Evolutionary conservation across 2,113 vertebrate species (phyloP).

Genomic region (Nestor notabilis): DNA sequence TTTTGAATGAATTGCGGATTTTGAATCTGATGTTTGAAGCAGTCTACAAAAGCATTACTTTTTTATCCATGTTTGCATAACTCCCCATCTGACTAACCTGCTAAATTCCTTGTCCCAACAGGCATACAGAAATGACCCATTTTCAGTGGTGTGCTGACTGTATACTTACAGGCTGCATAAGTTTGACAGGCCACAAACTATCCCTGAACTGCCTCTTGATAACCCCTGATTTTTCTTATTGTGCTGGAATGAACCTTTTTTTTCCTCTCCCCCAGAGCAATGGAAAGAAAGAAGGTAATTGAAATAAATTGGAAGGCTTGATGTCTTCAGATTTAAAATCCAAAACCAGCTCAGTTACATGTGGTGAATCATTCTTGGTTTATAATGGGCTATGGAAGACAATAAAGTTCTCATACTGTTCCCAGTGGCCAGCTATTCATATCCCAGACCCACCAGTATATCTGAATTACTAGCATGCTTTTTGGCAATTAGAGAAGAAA

Average conservation of each 20-base stretch:
- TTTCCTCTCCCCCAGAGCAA: neutral
- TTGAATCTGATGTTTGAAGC: neutral
- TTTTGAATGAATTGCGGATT: neutral
- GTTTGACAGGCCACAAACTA: neutral
- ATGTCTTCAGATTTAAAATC: neutral
- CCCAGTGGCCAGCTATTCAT: constrained; percentile 33
- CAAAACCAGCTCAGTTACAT: constrained; percentile 13
- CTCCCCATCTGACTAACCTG: constrained; percentile 22
- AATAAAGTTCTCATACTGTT: constrained; percentile 8
- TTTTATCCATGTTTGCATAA: neutral
- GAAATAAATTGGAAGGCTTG: neutral
- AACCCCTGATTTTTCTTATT: neutral
- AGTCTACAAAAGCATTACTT: neutral
- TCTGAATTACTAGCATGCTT: constrained; percentile 2
- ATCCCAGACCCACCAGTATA: constrained; percentile 13
- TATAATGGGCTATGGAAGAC: constrained; percentile 31
- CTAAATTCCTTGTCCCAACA: constrained; percentile 29
- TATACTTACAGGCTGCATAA: neutral
- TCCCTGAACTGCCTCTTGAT: neutral
- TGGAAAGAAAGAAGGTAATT: neutral
- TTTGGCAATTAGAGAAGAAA: constrained; percentile 18
- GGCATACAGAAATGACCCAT: constrained; percentile 16
- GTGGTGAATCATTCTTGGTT: constrained; percentile 18
- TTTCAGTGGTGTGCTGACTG: neutral
- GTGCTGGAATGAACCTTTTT: neutral